These are phyloP conservation scores for Thaumatotibia leucotreta DNA, from an alignment of 1,140 invertebrate species.

Conservation along the genomic window DNA sequence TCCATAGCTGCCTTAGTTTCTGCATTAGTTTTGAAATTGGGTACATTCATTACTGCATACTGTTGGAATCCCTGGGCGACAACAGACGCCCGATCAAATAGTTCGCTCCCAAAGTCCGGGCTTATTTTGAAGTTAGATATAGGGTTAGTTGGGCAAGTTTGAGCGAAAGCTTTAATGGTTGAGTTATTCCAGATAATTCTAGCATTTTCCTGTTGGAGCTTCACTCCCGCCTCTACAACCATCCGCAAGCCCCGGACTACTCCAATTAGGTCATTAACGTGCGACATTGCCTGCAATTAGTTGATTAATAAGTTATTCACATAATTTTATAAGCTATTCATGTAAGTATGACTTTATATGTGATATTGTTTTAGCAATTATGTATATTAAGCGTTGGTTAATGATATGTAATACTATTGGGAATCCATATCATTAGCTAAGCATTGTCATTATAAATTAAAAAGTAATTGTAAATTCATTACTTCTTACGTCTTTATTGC, in stretches of 20 bases:
- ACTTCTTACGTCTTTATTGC: too few species aligned
- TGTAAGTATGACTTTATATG: too few species aligned
- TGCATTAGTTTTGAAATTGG: constrained; percentile 40
- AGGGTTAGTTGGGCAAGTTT: constrained; percentile 63
- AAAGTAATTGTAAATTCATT: too few species aligned
- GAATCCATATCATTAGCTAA: too few species aligned
- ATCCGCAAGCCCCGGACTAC: constrained; percentile 79
- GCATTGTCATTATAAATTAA: too few species aligned
- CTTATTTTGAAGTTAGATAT: constrained; percentile 41
- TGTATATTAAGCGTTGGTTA: too few species aligned
- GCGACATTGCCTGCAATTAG: constrained; percentile 75
- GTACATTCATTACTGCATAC: constrained; percentile 51
- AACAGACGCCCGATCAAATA: constrained; percentile 52
- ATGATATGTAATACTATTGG: too few species aligned
- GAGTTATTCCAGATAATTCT: constrained; percentile 80
- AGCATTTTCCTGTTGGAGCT: constrained; percentile 77
- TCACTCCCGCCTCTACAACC: constrained; percentile 77
- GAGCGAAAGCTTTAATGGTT: constrained; percentile 74
- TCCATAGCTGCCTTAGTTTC: constrained; percentile 44
- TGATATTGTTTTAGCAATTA: background rate
- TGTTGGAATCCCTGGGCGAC: constrained; percentile 58
- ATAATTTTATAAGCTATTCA: background rate
- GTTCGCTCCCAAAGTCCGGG: constrained; percentile 43
- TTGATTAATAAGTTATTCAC: constrained; percentile 23
- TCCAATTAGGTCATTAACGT: constrained; percentile 78